These are phyloP conservation scores for Halichoeres trimaculatus DNA, from an alignment of 2,113 vertebrate species.

Conservation along the genomic window DNA sequence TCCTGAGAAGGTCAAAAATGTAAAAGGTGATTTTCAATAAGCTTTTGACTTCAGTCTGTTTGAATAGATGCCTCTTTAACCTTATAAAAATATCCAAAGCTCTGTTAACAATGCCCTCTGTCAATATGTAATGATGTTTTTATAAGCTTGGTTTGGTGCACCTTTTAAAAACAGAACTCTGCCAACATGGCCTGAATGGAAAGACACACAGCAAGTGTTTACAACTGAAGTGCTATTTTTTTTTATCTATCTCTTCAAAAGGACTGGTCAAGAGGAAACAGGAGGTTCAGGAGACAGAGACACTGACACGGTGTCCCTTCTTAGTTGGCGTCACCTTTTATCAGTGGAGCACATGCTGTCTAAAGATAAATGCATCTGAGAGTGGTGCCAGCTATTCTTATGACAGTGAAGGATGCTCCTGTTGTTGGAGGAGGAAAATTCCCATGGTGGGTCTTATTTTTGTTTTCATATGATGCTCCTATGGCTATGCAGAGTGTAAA, in stretches of 20 bases:
- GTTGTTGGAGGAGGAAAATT: background rate
- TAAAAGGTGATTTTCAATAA: constrained; percentile 46
- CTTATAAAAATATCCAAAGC: constrained; percentile 5
- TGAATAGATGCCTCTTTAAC: constrained; percentile 32
- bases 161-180: background rate
- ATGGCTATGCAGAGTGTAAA: background rate
- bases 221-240: constrained; percentile 6
- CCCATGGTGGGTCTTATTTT: background rate
- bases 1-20: constrained; percentile 58
- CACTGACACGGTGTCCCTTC: constrained; percentile 3
- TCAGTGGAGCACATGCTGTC: constrained; percentile 46
- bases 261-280: constrained; percentile 57
- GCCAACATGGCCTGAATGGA: constrained; percentile 21
- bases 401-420: constrained; percentile 16
- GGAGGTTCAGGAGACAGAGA: constrained; percentile 41
- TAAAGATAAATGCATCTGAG: constrained; percentile 61
- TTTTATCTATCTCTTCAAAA: constrained; percentile 18
- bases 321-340: constrained; percentile 63
- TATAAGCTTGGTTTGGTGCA: background rate
- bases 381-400: constrained; percentile 30
- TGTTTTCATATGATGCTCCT: background rate
- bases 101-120: constrained; percentile 6
- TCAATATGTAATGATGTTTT: constrained; percentile 14
- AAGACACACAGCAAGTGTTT: constrained; percentile 20
- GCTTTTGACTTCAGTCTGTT: constrained; percentile 25